A percentile compares a stretch with the other conserved stretches of the same genome.
Evolutionary conservation across 2,797 vertebrate species (phyloP).

Genomic region (Rachycentron canadum): DNA sequence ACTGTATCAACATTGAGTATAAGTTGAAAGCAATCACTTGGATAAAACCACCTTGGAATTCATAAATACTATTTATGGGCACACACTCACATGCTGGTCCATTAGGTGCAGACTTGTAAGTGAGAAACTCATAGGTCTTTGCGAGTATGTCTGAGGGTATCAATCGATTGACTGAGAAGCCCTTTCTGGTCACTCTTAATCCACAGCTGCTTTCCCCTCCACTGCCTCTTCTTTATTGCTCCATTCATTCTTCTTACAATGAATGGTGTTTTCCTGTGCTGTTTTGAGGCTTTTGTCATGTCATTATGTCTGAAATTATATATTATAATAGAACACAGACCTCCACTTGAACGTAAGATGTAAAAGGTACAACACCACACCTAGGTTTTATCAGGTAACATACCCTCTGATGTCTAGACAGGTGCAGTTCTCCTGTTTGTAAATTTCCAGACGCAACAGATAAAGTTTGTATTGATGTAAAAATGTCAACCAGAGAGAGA

Average conservation of each 20-base stretch:
- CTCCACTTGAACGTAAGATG: constrained; percentile 8
- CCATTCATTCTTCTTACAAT: constrained; percentile 37
- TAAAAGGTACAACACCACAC: constrained; percentile 17
- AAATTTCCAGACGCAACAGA: constrained; percentile 37
- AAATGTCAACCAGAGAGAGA: constrained; percentile 53
- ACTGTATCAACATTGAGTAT: background rate
- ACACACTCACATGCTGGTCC: background rate
- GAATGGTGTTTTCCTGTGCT: constrained; percentile 38
- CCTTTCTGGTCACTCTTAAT: constrained; percentile 30
- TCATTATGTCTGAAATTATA: constrained; percentile 43
- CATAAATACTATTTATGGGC: constrained; percentile 5
- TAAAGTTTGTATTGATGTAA: constrained; percentile 32
- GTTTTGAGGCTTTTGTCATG: constrained; percentile 46
- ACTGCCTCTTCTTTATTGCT: constrained; percentile 1
- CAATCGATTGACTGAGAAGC: constrained; percentile 35
- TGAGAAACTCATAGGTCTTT: constrained; percentile 23
- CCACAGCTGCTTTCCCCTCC: constrained; percentile 13
- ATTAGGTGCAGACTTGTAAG: constrained; percentile 20
- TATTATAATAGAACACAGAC: background rate
- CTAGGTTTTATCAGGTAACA: constrained; percentile 2
- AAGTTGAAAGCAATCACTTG: constrained; percentile 1
- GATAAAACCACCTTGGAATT: background rate
- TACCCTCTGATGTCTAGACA: background rate
- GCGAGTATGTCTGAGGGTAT: constrained; percentile 19
- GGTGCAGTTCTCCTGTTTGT: background rate